Base-by-base conservation (phyloP, 2,888 invertebrate genomes). In the Dorcus parallelipipedus region DNA sequence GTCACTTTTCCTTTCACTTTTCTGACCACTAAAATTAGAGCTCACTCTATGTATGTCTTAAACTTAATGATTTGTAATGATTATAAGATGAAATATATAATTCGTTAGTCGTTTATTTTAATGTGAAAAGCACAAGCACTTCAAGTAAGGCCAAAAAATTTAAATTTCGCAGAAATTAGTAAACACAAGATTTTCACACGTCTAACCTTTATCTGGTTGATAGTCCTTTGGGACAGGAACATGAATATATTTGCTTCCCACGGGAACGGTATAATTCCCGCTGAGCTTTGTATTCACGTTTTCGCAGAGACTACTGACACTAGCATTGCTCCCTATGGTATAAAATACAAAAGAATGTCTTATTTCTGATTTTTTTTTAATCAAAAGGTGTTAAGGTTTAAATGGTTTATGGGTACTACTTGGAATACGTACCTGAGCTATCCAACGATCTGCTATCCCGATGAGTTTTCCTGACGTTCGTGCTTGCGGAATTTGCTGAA, bases 191-290 rank as follows among this genome's bases (percentile, higher is more conserved):
- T 45, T 14, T 10, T 53, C 50, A 58, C 43, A 20, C 51, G 38
- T 61, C 69, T 69, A 69, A 69, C 70, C 69, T 70, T 65, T 55
- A 74, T 80, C 79, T 74, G 60, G 58, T 52, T 71, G 80, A 79
- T 80, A 85, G 77, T 83, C 86, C 69, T 83, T 80, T 67, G 90
- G 90, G 62, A 88, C 89, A 69, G 87, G 87, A 76, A 90, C 90
- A 80, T 91, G 91, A 71, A 91, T 83, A 79, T 87, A 86, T 77
- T 86, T 87, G 81, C 90, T 87, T 80, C 91, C 91, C 71, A 89
- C 85, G 73, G 90, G 87, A 81, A 88, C 86, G 67, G 86, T 81
- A 76, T 89, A 85, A 82, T 91, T 91, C 75, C 89, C 90, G 66
- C 88, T 87, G 74, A 87, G 81, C 64, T 69, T 70, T 67, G 67